Evolutionary conservation across 2,888 invertebrate species (phyloP).

Genomic region (Masnerella sp.): DNA sequence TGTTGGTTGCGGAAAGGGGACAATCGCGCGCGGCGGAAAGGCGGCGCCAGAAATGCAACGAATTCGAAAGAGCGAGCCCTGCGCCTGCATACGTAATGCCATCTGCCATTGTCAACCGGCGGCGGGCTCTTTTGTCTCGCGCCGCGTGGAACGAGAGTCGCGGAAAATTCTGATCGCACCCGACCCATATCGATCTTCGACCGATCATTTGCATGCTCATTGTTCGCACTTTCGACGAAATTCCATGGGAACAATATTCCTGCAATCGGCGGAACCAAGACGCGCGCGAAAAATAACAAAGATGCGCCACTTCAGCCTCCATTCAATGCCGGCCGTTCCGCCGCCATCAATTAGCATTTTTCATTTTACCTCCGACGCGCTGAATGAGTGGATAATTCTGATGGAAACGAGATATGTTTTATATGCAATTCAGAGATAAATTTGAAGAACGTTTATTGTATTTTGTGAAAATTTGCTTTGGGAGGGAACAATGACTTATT

Average conservation of each 20-base stretch:
- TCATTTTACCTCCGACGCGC: conserved; percentile 17
- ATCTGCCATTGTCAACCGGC: conserved; percentile 73
- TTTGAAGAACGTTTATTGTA: too few species aligned
- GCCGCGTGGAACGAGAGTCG: conserved; percentile 67
- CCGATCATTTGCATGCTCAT: conserved; percentile 78
- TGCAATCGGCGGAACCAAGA: conserved; percentile 54
- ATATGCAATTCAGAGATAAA: too few species aligned
- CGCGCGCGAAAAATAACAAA: conserved; percentile 50
- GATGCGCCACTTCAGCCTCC: conserved; percentile 44
- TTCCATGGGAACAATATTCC: conserved; percentile 67
- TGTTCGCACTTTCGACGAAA: conserved; percentile 74
- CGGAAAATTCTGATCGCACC: conserved; percentile 76
- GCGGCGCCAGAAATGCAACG: conserved; percentile 73
- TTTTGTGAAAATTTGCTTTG: too few species aligned
- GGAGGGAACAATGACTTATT: too few species aligned
- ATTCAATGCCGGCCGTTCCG: conserved; percentile 22
- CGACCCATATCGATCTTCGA: conserved; percentile 76
- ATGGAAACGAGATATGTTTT: too few species aligned
- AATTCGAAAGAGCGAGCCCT: conserved; percentile 75
- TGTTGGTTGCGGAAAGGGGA: conserved; percentile 50
- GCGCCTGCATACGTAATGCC: conserved; percentile 77
- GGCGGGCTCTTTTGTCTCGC: conserved; percentile 72
- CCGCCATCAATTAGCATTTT: conserved; percentile 34
- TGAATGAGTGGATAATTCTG: conserved; percentile 18
- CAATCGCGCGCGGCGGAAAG: conserved; percentile 62